Conservation (phyloP, 2,113 vertebrate species). For the Cynocephalus volans region DNA sequence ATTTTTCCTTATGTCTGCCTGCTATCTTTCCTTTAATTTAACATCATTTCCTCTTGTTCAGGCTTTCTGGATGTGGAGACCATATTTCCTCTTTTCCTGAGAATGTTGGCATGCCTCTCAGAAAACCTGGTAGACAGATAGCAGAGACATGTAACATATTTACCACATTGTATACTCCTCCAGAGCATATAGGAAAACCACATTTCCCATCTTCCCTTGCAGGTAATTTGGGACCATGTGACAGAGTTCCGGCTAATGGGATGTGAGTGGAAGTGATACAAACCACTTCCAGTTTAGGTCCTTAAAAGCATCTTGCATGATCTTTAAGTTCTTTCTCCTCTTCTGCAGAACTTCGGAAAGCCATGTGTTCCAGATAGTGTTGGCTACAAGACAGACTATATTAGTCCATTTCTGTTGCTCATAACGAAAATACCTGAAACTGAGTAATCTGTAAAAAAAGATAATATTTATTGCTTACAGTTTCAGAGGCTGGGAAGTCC, state of each 20-base stretch:
- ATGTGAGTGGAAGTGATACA: background rate
- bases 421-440: no score
- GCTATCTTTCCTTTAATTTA: background rate
- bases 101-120: background rate
- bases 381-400: background rate
- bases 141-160: background rate
- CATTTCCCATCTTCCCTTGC: background rate
- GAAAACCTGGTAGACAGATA: conserved; percentile 2
- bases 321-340: background rate
- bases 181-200: background rate
- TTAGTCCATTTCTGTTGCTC: no score
- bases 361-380: background rate
- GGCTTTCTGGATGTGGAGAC: background rate
- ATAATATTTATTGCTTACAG: no score
- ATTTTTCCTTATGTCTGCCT: background rate
- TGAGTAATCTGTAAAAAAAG: no score
- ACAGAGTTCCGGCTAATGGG: background rate
- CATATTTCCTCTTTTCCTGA: background rate
- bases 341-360: conserved; percentile 9
- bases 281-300: background rate
- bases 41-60: conserved; percentile 11
- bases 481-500: no score
- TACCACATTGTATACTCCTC: background rate
- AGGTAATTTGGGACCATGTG: background rate
- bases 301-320: background rate